Evolutionary conservation across 1,140 invertebrate genomes (phyloP), one percentile per base, ranked within the genome.

Genomic region (Cydia amplana): DNA sequence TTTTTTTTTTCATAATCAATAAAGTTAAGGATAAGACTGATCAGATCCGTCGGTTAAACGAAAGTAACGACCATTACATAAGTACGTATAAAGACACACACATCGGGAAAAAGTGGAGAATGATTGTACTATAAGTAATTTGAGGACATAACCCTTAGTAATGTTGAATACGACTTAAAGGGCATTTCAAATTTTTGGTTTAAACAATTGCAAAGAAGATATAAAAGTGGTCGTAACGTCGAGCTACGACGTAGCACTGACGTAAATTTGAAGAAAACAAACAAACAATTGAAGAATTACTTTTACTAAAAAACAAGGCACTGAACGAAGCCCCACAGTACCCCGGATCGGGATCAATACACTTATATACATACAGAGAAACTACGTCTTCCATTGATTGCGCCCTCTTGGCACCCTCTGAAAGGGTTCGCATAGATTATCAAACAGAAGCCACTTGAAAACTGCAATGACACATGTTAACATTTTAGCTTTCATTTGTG

Each of bases 381-480:
- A 87, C 86, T 89, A 88, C 83, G 85, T 87, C 83, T 87, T 84
- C 83, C 85, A 83, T 83, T 87, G 84, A 87, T 90, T 84, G 84
- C 85, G 81, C 81, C 83, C 82, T 85, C 82, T 77, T 83, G 80
- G 82, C 83, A 76, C 79, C 80, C 74, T 79, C 77, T 84, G 81
- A 87, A 91, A 87, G 89, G 89, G 87, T 87, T 87, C 87, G 82
- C 80, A 85, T 85, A 88, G 87, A 91, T 88, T 86, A 89, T 90
- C 87, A 89, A 91, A 92, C 85, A 91, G 89, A 87, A 89, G 80
- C 91, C 88, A 91, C 91, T 92, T 90, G 82, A 91, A 90, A 92
- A 88, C 88, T 91, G 88, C 89, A 89, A 85, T 87, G 89, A 92
- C 91, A 92, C 89, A 92, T 92, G 89, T 92, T 90, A 82, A 86